phyloP scores from a whole-genome alignment of 2,888 invertebrate genomes.

The Ectemnius lituratus region DNA sequence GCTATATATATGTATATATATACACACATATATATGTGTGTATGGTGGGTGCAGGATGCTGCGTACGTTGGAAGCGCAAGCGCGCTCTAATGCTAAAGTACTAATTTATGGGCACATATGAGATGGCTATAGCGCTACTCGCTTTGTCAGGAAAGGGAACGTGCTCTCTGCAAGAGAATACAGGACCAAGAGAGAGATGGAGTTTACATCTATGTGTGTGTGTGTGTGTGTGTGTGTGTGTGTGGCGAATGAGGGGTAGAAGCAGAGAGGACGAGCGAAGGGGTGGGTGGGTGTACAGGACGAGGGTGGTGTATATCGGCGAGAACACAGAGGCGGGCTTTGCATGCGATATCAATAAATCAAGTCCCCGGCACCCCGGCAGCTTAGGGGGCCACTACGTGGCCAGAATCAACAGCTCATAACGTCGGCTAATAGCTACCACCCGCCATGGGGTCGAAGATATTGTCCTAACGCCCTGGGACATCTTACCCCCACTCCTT shows the following conservation, averaged over 20 bases:
- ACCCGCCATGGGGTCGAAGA: slow-evolving; percentile 74
- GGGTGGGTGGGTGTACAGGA: slow-evolving; percentile 21
- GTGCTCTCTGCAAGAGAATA: slow-evolving; percentile 49
- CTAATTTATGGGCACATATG: slow-evolving; percentile 75
- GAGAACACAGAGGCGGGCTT: slow-evolving; percentile 74
- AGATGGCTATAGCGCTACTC: slow-evolving; percentile 64
- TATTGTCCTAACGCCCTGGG: slow-evolving; percentile 75
- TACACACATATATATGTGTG: slow-evolving; percentile 20
- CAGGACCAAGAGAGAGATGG: neutral
- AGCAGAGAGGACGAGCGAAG: neutral
- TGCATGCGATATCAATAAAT: slow-evolving; percentile 79
- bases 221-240: no score
- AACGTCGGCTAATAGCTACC: slow-evolving; percentile 77
- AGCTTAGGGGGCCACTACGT: slow-evolving; percentile 77
- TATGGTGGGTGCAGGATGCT: slow-evolving; percentile 1
- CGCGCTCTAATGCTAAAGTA: slow-evolving; percentile 73
- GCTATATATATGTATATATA: slow-evolving; percentile 24
- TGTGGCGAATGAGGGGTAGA: neutral
- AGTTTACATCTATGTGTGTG: neutral
- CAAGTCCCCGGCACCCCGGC: slow-evolving; percentile 74
- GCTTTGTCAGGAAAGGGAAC: slow-evolving; percentile 66
- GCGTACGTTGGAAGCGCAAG: slow-evolving; percentile 50
- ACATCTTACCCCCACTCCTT: slow-evolving; percentile 70
- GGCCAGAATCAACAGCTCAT: slow-evolving; percentile 78
- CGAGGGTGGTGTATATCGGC: slow-evolving; percentile 59